Evolutionary conservation across 2,888 invertebrate species (phyloP).

Genomic region (Mythimna ferrago): DNA sequence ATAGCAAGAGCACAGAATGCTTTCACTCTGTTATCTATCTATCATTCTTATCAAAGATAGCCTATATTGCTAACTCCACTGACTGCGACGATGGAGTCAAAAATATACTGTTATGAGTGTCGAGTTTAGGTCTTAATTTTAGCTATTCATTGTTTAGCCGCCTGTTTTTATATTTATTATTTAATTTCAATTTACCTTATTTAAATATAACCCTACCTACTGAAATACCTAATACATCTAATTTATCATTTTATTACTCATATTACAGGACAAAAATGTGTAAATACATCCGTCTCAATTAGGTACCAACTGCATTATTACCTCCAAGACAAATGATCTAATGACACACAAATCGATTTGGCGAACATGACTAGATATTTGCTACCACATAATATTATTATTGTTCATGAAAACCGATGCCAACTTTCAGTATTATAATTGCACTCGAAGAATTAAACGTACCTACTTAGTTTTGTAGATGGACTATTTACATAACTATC

Average conservation of each 20-base stretch:
- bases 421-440: slow-evolving; percentile 36
- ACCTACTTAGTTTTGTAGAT: neutral
- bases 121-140: neutral
- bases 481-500: neutral
- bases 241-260: too few relatives aligned
- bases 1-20: slow-evolving; percentile 18
- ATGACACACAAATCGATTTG: slow-evolving; percentile 33
- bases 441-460: slow-evolving; percentile 1
- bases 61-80: neutral
- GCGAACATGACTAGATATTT: slow-evolving; percentile 19
- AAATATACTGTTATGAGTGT: neutral
- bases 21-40: slow-evolving; percentile 24
- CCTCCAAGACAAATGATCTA: neutral
- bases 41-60: slow-evolving; percentile 30
- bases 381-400: slow-evolving; percentile 1
- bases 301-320: neutral
- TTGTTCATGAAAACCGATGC: slow-evolving; percentile 31
- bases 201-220: neutral
- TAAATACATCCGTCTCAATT: neutral
- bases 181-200: neutral
- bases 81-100: neutral
- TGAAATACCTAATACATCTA: too few relatives aligned
- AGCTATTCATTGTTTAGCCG: neutral
- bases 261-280: neutral
- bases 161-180: neutral